Percentiles rank a stretch among this genome's conserved stretches.
Evolutionary conservation across 2,113 vertebrate species (phyloP).

Genomic region (Notarius quadriscutis): DNA sequence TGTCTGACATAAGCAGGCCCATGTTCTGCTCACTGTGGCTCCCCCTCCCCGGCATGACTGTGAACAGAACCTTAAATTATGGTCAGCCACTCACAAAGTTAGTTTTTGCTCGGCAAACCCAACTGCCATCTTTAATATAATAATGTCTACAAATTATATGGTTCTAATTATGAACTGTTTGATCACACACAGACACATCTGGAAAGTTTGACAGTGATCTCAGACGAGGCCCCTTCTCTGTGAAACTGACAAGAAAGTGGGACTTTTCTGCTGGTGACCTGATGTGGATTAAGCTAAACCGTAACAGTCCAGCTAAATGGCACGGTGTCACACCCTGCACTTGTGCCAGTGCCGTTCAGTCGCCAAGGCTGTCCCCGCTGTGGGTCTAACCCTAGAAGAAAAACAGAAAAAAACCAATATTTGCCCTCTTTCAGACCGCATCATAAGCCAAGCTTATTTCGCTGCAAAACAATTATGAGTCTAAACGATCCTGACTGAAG

Average conservation of each 20-base stretch:
- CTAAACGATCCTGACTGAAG: conserved; percentile 24
- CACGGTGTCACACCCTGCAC: conserved; percentile 64
- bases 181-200: conserved; percentile 69
- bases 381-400: conserved; percentile 58
- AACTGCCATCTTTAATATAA: conserved; percentile 77
- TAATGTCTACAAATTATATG: conserved; percentile 74
- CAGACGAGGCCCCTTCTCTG: conserved; percentile 42
- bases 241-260: conserved; percentile 25
- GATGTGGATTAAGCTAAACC: conserved; percentile 66
- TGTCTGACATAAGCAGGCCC: conserved; percentile 29
- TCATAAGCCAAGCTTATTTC: conserved; percentile 42
- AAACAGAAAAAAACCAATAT: conserved; percentile 41
- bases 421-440: conserved; percentile 45
- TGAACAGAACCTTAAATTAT: conserved; percentile 73
- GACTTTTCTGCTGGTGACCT: conserved; percentile 60
- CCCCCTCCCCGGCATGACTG: conserved; percentile 57
- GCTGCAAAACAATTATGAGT: conserved; percentile 28
- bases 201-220: conserved; percentile 67
- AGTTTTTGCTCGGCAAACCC: conserved; percentile 76
- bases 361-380: conserved; percentile 53
- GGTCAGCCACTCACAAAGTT: conserved; percentile 74
- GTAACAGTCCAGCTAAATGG: conserved; percentile 50
- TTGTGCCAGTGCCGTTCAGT: conserved; percentile 51
- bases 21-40: conserved; percentile 41
- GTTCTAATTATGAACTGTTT: conserved; percentile 75